These are phyloP conservation scores for Toxotes jaculatrix DNA, from an alignment of 2,113 vertebrate genomes.

Conservation along the genomic window DNA sequence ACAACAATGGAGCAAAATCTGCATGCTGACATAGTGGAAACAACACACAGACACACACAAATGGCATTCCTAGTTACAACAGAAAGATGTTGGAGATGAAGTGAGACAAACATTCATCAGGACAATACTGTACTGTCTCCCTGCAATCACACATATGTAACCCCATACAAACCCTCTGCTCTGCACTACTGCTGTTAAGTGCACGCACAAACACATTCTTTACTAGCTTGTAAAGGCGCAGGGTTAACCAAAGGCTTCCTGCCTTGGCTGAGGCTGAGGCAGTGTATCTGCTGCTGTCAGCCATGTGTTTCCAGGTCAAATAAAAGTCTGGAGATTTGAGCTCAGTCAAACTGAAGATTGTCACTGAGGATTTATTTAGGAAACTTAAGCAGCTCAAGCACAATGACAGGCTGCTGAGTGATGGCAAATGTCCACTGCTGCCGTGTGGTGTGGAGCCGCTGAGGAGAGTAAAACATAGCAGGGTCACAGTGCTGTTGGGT, in stretches of 20 bases:
- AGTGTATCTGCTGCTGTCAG: constrained; percentile 49
- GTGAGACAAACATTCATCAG: constrained; percentile 6
- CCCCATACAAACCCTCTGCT: neutral
- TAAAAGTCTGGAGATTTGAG: constrained; percentile 43
- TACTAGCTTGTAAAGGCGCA: constrained; percentile 53
- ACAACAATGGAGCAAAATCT: constrained; percentile 45
- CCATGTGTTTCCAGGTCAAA: constrained; percentile 37
- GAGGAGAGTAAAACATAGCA: constrained; percentile 16
- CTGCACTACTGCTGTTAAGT: neutral
- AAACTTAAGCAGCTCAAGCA: constrained; percentile 14
- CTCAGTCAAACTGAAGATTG: constrained; percentile 28
- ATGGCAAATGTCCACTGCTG: neutral
- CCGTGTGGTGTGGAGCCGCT: neutral
- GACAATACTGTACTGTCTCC: neutral
- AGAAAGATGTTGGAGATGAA: constrained; percentile 1
- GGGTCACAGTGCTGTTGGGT: neutral
- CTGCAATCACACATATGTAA: neutral
- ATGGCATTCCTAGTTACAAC: neutral
- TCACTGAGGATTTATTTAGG: constrained; percentile 39
- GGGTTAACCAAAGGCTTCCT: constrained; percentile 66
- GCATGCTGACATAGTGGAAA: constrained; percentile 64
- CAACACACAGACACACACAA: constrained; percentile 14
- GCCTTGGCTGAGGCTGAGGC: constrained; percentile 31
- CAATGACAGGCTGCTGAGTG: constrained; percentile 34
- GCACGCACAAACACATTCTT: constrained; percentile 36